A percentile compares a stretch with the other conserved stretches of the same genome.
Conservation (phyloP, 2,888 invertebrate species). For the Conistra vaccinii region DNA sequence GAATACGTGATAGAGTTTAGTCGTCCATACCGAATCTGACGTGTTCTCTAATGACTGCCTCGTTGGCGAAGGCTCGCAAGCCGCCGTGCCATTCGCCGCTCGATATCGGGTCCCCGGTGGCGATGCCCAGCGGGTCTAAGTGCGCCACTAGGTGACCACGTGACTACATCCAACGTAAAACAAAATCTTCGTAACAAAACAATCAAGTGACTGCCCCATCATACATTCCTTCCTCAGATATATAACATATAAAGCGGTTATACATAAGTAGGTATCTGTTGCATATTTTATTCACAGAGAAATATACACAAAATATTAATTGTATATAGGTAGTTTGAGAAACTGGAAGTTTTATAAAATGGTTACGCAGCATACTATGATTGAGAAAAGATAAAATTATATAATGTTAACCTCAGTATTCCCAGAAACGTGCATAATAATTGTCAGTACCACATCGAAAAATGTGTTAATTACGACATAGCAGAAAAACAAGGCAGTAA, state of each 20-base stretch:
- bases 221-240: conserved; percentile 47
- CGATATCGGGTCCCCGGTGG: conserved; percentile 92
- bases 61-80: conserved; percentile 88
- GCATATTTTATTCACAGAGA: conserved; percentile 39
- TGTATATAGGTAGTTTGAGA: conserved; percentile 22
- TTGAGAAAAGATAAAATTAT: conserved; percentile 39
- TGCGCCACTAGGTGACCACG: conserved; percentile 98
- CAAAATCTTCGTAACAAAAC: conserved; percentile 66
- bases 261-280: conserved; percentile 41
- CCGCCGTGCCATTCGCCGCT: conserved; percentile 89
- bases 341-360: conserved; percentile 43
- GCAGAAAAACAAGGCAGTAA: conserved; percentile 37
- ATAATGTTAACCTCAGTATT: conserved; percentile 42
- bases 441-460: conserved; percentile 29
- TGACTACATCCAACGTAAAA: conserved; percentile 91
- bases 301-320: conserved; percentile 34
- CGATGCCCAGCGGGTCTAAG: conserved; percentile 98
- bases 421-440: conserved; percentile 66
- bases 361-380: conserved; percentile 46
- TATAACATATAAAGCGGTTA: conserved; percentile 60
- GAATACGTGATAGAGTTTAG: conserved; percentile 72
- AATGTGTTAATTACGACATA: conserved; percentile 56
- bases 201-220: conserved; percentile 49
- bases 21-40: conserved; percentile 89
- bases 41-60: conserved; percentile 89